These are phyloP conservation scores for Hybos culiciformis DNA, from an alignment of 2,888 invertebrate species.

Conservation along the genomic window DNA sequence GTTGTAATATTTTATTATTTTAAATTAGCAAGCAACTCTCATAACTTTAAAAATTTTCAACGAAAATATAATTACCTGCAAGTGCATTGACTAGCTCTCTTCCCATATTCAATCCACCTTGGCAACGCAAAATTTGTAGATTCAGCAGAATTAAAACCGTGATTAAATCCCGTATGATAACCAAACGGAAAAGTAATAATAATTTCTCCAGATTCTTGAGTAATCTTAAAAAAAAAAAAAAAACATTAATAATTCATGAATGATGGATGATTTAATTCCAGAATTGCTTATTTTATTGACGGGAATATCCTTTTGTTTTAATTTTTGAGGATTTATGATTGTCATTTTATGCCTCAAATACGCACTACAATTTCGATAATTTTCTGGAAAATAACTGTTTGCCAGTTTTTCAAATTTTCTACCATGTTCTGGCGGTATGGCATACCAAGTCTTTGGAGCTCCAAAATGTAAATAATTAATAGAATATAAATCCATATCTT, in stretches of 20 bases:
- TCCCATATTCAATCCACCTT: slow-evolving; percentile 98
- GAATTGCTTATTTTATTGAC: slow-evolving; percentile 89
- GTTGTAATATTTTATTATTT: too few relatives aligned
- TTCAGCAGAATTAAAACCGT: slow-evolving; percentile 97
- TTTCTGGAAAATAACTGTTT: slow-evolving; percentile 77
- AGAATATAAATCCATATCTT: slow-evolving; percentile 98
- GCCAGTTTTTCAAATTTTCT: slow-evolving; percentile 86
- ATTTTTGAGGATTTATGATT: slow-evolving; percentile 87
- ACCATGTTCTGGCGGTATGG: slow-evolving; percentile 92
- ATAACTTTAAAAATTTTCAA: too few relatives aligned
- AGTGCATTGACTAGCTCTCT: slow-evolving; percentile 72
- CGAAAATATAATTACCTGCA: too few relatives aligned
- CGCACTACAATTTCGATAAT: slow-evolving; percentile 72
- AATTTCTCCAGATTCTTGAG: slow-evolving; percentile 90
- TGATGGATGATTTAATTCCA: too few relatives aligned
- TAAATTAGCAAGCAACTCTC: too few relatives aligned
- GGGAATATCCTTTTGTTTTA: slow-evolving; percentile 89
- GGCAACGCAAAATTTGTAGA: slow-evolving; percentile 97
- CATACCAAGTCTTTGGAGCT: slow-evolving; percentile 52
- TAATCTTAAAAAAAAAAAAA: slow-evolving; percentile 46
- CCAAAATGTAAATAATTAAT: slow-evolving; percentile 98
- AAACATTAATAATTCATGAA: too few relatives aligned
- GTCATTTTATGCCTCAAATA: slow-evolving; percentile 98
- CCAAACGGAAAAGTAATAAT: slow-evolving; percentile 99
- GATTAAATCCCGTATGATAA: slow-evolving; percentile 96